Evolutionary conservation across 2,888 invertebrate genomes (phyloP).

Genomic region (Ornithoptera alexandrae): DNA sequence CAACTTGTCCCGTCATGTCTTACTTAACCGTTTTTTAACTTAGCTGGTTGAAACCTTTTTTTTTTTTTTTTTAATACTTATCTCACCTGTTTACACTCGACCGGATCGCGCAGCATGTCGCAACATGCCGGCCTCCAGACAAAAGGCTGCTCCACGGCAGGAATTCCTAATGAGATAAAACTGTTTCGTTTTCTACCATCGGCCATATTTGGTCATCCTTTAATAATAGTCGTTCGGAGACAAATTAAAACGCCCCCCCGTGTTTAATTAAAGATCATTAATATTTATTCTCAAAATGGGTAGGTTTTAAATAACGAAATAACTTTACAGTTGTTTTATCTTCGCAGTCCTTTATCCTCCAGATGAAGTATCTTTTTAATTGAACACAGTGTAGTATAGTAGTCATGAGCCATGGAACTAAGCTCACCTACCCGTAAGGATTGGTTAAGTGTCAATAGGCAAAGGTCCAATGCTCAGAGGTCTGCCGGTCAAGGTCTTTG

Average conservation of each 20-base stretch:
- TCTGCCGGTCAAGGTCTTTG: no score
- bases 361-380: no score
- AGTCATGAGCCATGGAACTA: no score
- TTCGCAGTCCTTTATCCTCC: no score
- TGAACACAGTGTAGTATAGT: no score
- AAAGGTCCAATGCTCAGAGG: no score
- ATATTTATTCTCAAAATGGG: slow-evolving; percentile 12
- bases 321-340: no score
- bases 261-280: slow-evolving; percentile 17
- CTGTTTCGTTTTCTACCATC: slow-evolving; percentile 12
- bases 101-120: slow-evolving; percentile 25
- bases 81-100: slow-evolving; percentile 17
- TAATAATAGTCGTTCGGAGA: slow-evolving; percentile 9
- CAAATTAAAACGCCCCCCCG: slow-evolving; percentile 18
- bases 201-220: slow-evolving; percentile 15
- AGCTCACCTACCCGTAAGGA: no score
- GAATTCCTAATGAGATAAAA: slow-evolving; percentile 28
- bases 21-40: background rate
- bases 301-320: no score
- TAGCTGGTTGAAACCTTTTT: background rate
- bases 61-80: background rate
- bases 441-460: no score
- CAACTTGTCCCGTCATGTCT: background rate
- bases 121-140: slow-evolving; percentile 22
- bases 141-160: slow-evolving; percentile 18